Conservation (phyloP, 2,888 invertebrate genomes). For the Melangyna quadrimaculata region DNA sequence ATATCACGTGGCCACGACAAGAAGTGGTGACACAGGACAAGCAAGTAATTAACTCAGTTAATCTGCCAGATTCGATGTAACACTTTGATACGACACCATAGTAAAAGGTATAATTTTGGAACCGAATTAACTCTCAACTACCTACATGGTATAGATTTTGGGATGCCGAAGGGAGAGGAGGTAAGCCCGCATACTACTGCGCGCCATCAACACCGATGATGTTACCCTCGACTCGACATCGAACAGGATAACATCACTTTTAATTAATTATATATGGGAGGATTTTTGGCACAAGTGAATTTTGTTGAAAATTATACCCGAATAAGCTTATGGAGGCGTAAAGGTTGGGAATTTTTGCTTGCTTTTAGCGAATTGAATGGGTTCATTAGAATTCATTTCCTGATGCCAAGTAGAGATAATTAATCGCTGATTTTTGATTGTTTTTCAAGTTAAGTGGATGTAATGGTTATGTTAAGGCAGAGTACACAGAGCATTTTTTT, state of each 20-base stretch:
- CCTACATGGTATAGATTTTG: not conserved
- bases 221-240: not conserved
- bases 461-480: constrained; percentile 22
- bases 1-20: constrained; percentile 63
- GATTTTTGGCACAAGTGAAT: constrained; percentile 59
- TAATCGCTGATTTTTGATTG: constrained; percentile 60
- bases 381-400: constrained; percentile 67
- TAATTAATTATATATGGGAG: constrained; percentile 65
- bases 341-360: not conserved
- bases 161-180: not conserved
- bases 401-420: constrained; percentile 61
- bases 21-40: constrained; percentile 71
- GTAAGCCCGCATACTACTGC: not conserved
- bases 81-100: constrained; percentile 51
- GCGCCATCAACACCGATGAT: not conserved
- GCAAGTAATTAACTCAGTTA: constrained; percentile 71
- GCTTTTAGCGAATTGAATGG: constrained; percentile 33
- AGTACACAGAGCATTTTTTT: not conserved
- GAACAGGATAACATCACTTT: constrained; percentile 60
- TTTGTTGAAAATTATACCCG: constrained; percentile 47
- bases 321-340: constrained; percentile 28
- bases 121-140: too few relatives aligned
- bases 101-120: constrained; percentile 58
- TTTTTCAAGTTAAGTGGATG: constrained; percentile 32
- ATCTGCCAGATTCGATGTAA: constrained; percentile 67